phyloP scores from a whole-genome alignment of 2,113 vertebrate species.

The Capra hircus region DNA sequence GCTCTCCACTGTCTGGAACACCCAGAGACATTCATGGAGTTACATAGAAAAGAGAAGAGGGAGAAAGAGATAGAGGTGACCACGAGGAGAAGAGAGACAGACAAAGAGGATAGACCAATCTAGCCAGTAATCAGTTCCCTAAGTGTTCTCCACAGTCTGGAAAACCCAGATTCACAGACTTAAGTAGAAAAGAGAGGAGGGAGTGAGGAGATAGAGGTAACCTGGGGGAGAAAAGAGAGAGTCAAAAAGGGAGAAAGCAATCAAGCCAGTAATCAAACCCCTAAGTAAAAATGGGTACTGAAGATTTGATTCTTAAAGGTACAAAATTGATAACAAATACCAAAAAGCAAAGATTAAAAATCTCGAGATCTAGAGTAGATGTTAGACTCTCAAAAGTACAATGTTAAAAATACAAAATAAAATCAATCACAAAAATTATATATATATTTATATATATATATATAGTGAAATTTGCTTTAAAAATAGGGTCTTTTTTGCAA shows the following conservation, averaged over 20 bases:
- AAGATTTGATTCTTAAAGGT: not conserved
- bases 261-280: not conserved
- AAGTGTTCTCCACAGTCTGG: not conserved
- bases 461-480: not conserved
- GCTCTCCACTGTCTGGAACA: too few species aligned
- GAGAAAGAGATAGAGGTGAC: too few species aligned
- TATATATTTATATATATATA: too few species aligned
- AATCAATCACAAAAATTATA: not conserved
- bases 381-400: not conserved
- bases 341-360: not conserved
- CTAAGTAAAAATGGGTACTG: not conserved
- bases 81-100: not conserved
- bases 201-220: accelerated
- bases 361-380: not conserved
- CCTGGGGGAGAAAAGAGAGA: not conserved
- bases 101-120: not conserved
- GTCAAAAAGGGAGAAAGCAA: not conserved
- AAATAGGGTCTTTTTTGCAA: not conserved
- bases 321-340: not conserved
- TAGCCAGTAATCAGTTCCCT: not conserved
- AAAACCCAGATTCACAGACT: not conserved
- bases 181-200: not conserved
- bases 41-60: too few species aligned
- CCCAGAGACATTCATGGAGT: too few species aligned
- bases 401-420: not conserved